Evolutionary conservation across 2,113 vertebrate genomes (phyloP), one percentile per base, ranked within the genome.

Genomic region (Pao palembangensis): DNA sequence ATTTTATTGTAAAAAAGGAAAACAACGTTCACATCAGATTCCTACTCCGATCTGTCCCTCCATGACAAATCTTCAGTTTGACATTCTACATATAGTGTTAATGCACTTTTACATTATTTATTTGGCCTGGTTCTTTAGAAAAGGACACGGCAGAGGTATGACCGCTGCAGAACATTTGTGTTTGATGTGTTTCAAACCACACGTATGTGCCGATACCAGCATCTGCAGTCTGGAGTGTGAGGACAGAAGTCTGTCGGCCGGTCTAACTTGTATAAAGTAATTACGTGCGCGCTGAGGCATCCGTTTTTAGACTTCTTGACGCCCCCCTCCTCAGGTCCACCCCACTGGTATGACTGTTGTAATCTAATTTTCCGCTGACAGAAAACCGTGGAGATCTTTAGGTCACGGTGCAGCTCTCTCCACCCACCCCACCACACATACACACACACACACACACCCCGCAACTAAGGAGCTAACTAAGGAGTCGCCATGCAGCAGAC

Each of bases 261-360:
- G 76, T 88, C 76, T 85, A 87, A 88, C 87, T 89, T 88, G 81
- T 85, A 82, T 91, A 91, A 92, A 91, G 88, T 89, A 87, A 92
- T 92, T 91, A 91, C 75, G 75, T 84, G 79, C 82, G 84, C 85
- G 80, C 80, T 89, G 86, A 88, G 85, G 71, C 83, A 80, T 84
- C 87, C 85, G 83, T 86, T 87, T 91, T 91, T 91, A 91, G 88
- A 91, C 88, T 88, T 88, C 90, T 90, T 82, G 90, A 91, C 85
- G 88, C 89, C 83, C 87, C 50, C 76, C 71, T 83, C 71, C 83
- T 80, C 80, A 80, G 74, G 38, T 21, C 82, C 83, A 70, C 82
- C 83, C 87, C 67, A 81, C 78, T 67, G 75, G 84, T 88, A 79
- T 44, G 61, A 87, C 82, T 75, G 82, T 84, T 90, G 81, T 91